A percentile compares a stretch with the other conserved stretches of the same genome.
phyloP scores from a whole-genome alignment of 2,888 invertebrate species.

The Drosophila pegasa region DNA sequence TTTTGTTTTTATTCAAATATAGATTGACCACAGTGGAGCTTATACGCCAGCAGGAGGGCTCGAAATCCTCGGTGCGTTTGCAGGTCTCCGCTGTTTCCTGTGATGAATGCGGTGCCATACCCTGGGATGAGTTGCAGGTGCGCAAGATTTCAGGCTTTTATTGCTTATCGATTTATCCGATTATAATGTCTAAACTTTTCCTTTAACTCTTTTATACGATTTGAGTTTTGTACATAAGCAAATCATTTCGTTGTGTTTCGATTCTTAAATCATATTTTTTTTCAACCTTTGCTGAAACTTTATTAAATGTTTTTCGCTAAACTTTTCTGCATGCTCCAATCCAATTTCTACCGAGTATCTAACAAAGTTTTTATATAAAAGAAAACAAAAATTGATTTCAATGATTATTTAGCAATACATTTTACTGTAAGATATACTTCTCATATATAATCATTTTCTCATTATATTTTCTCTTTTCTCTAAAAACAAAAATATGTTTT shows the following conservation, averaged over 20 bases:
- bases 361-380: slow-evolving; percentile 4
- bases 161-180: neutral
- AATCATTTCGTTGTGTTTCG: slow-evolving; percentile 26
- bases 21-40: slow-evolving; percentile 91
- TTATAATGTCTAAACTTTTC: slow-evolving; percentile 23
- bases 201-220: slow-evolving; percentile 4
- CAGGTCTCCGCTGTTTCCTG: slow-evolving; percentile 90
- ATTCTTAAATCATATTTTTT: slow-evolving; percentile 7
- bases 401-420: slow-evolving; percentile 37
- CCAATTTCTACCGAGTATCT: slow-evolving; percentile 59
- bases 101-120: slow-evolving; percentile 94
- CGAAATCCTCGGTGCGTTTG: slow-evolving; percentile 88
- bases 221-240: slow-evolving; percentile 57
- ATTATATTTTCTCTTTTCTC: slow-evolving; percentile 81
- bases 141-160: slow-evolving; percentile 16
- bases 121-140: slow-evolving; percentile 98
- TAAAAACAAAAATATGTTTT: slow-evolving; percentile 52
- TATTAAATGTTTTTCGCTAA: slow-evolving; percentile 50
- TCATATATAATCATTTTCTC: slow-evolving; percentile 77
- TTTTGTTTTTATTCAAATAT: slow-evolving; percentile 82
- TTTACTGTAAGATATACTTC: slow-evolving; percentile 72
- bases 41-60: slow-evolving; percentile 89
- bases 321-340: slow-evolving; percentile 70
- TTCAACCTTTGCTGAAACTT: slow-evolving; percentile 16
- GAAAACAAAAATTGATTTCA: slow-evolving; percentile 18